These are phyloP conservation scores for Puffinus mauretanicus DNA, from an alignment of 2,113 vertebrate genomes.

Conservation along the genomic window DNA sequence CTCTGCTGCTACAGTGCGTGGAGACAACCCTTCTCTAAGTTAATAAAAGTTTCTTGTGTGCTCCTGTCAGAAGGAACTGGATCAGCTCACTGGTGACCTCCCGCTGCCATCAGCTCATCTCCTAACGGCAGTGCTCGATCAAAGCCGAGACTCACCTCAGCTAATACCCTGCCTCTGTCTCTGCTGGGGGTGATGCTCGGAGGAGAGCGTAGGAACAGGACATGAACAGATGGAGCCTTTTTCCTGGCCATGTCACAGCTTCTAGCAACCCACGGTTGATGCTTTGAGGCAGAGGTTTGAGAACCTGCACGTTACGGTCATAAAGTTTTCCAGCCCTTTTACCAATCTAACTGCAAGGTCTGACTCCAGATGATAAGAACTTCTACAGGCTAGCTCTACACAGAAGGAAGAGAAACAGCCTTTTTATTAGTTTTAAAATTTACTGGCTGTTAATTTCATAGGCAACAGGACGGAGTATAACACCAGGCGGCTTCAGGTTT, in stretches of 20 bases:
- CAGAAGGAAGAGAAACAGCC: not conserved
- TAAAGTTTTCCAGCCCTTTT: not conserved
- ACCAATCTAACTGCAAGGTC: not conserved
- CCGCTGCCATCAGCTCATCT: not conserved
- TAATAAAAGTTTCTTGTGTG: fast-evolving
- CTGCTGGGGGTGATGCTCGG: not conserved
- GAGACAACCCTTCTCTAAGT: not conserved
- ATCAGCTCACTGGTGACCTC: not conserved
- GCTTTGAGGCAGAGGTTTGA: not conserved
- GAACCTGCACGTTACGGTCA: not conserved
- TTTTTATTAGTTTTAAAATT: not conserved
- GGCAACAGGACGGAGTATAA: not conserved
- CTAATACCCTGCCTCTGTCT: not conserved
- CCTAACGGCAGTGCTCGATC: fast-evolving
- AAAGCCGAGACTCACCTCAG: not conserved
- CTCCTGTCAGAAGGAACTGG: not conserved
- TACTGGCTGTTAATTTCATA: not conserved
- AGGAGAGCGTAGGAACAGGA: not conserved
- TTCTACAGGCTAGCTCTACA: not conserved
- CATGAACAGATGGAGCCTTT: not conserved
- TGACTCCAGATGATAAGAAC: not conserved
- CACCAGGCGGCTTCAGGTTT: not conserved
- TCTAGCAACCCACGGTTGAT: fast-evolving
- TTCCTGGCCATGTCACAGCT: not conserved
- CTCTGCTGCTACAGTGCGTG: not conserved